Evolutionary conservation across 2,113 vertebrate genomes (phyloP).

Genomic region (Nibea coibor): DNA sequence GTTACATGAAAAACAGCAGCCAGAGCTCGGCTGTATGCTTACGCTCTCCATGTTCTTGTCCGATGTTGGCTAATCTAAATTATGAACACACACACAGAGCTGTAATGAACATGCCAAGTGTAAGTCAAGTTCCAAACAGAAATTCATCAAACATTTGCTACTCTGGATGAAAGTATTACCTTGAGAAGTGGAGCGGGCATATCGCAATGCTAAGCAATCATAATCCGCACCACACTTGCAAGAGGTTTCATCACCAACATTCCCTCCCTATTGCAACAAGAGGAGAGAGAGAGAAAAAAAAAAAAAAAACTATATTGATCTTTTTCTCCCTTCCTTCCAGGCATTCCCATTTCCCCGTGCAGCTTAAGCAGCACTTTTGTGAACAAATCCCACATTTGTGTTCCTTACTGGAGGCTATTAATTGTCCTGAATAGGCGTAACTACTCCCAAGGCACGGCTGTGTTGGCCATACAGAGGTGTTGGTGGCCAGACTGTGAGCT

Average conservation of each 20-base stretch:
- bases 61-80: conserved; percentile 60
- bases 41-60: conserved; percentile 36
- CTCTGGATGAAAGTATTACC: conserved; percentile 77
- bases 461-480: conserved; percentile 67
- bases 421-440: conserved; percentile 80
- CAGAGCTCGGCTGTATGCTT: conserved; percentile 5
- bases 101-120: conserved; percentile 67
- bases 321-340: conserved; percentile 70
- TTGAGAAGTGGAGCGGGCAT: conserved; percentile 77
- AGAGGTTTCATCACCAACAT: conserved; percentile 82
- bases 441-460: conserved; percentile 68
- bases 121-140: conserved; percentile 65
- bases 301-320: conserved; percentile 72
- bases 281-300: neutral
- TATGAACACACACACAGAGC: conserved; percentile 65
- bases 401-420: conserved; percentile 80
- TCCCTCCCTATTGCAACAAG: conserved; percentile 70
- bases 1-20: conserved; percentile 57
- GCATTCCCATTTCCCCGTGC: conserved; percentile 79
- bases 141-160: conserved; percentile 75
- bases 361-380: conserved; percentile 83
- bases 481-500: conserved; percentile 63
- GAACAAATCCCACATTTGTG: conserved; percentile 78
- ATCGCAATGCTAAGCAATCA: conserved; percentile 82
- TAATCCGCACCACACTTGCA: conserved; percentile 81